Conservation (phyloP, 1,140 invertebrate genomes). For the Oncopeltus fasciatus region DNA sequence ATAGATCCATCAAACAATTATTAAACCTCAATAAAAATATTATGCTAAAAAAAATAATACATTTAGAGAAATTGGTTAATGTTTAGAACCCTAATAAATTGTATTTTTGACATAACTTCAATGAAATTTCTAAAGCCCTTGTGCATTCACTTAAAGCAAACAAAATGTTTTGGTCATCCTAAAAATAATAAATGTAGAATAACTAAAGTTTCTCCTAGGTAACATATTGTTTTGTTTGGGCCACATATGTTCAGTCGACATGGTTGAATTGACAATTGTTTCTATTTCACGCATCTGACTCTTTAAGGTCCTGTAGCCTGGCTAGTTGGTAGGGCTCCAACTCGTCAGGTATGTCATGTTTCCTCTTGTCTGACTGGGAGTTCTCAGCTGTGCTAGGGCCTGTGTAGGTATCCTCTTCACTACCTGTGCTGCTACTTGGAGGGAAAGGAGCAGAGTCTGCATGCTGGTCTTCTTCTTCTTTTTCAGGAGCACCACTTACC, state of each 20-base stretch:
- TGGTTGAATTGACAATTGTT: background rate
- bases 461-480: constrained; percentile 16
- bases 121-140: no score
- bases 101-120: no score
- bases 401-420: constrained; percentile 40
- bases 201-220: background rate
- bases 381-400: constrained; percentile 45
- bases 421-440: constrained; percentile 41
- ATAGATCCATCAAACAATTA: no score
- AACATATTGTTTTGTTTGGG: constrained; percentile 1
- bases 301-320: constrained; percentile 67
- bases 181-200: background rate
- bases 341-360: constrained; percentile 60
- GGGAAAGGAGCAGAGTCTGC: constrained; percentile 38
- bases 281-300: constrained; percentile 72
- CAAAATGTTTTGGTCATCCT: background rate
- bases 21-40: no score
- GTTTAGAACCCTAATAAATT: no score
- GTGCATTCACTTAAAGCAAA: background rate
- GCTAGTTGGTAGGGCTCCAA: constrained; percentile 70
- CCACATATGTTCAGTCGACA: background rate
- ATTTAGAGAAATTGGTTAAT: no score
- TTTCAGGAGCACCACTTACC: background rate
- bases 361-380: constrained; percentile 30
- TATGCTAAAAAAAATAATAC: no score